Percentiles rank a stretch among this genome's conserved stretches.
Evolutionary conservation across 2,113 vertebrate genomes (phyloP).

Genomic region (Sebastes fasciatus): DNA sequence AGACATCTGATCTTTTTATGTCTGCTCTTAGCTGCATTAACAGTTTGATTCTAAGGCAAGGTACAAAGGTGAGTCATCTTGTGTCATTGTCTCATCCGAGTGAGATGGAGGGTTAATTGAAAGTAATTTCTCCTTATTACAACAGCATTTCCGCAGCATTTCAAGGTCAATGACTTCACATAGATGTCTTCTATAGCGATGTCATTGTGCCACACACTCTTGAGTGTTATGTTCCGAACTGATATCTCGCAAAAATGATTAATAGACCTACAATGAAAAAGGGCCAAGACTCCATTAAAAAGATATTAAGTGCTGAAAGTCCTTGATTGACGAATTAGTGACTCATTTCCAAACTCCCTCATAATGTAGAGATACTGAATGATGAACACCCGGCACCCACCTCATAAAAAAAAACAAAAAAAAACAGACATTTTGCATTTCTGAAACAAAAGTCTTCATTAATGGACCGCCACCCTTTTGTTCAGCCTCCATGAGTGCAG

Average conservation of each 20-base stretch:
- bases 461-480: background rate
- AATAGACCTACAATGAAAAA: background rate
- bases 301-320: slow-evolving; percentile 8
- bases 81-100: background rate
- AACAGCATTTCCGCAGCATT: background rate
- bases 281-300: slow-evolving; percentile 39
- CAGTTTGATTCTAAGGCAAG: background rate
- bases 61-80: background rate
- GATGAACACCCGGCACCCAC: background rate
- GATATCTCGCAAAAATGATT: background rate
- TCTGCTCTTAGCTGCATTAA: background rate
- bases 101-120: background rate
- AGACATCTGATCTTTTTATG: background rate
- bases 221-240: background rate
- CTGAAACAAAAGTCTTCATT: background rate
- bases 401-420: background rate
- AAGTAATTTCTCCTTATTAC: background rate
- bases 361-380: background rate
- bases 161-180: slow-evolving; percentile 3
- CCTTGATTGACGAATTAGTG: slow-evolving; percentile 14
- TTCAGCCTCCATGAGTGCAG: slow-evolving; percentile 3
- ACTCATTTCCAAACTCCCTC: slow-evolving; percentile 9
- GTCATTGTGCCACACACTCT: background rate
- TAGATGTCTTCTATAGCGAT: background rate
- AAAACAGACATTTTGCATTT: background rate